A percentile compares a stretch with the other conserved stretches of the same genome.
Evolutionary conservation across 2,888 invertebrate genomes (phyloP).

Genomic region (Mythimna vitellina): DNA sequence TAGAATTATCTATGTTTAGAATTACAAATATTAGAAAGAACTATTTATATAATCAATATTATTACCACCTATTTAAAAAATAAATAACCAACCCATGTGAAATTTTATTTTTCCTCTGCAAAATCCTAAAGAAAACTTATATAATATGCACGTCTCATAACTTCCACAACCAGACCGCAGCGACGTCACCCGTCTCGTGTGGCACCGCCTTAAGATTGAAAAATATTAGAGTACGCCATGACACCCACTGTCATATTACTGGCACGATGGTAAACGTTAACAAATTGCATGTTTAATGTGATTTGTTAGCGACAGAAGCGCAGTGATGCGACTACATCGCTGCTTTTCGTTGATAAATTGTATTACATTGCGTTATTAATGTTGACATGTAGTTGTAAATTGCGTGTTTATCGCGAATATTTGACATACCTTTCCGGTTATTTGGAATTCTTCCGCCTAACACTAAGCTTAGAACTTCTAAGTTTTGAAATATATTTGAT

Average conservation of each 20-base stretch:
- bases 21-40: background rate
- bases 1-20: background rate
- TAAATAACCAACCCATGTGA: background rate
- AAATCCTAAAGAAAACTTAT: background rate
- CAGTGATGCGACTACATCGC: conserved; percentile 52
- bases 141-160: background rate
- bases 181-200: conserved; percentile 24
- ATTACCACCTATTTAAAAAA: background rate
- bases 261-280: conserved; percentile 54
- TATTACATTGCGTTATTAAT: conserved; percentile 62
- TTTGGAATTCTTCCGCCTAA: conserved; percentile 28
- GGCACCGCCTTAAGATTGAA: conserved; percentile 43
- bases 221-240: conserved; percentile 55
- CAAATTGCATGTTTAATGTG: conserved; percentile 63
- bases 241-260: conserved; percentile 55
- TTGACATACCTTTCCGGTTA: conserved; percentile 28
- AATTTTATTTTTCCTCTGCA: background rate
- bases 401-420: conserved; percentile 21
- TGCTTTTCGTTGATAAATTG: conserved; percentile 59
- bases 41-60: background rate
- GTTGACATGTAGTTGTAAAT: conserved; percentile 43
- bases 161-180: conserved; percentile 9
- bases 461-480: conserved; percentile 4
- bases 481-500: conserved; percentile 5
- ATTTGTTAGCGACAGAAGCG: conserved; percentile 60